Percentiles rank a stretch among this genome's conserved stretches.
Conservation (phyloP, 2,113 vertebrate species). For the Chrysemys picta region DNA sequence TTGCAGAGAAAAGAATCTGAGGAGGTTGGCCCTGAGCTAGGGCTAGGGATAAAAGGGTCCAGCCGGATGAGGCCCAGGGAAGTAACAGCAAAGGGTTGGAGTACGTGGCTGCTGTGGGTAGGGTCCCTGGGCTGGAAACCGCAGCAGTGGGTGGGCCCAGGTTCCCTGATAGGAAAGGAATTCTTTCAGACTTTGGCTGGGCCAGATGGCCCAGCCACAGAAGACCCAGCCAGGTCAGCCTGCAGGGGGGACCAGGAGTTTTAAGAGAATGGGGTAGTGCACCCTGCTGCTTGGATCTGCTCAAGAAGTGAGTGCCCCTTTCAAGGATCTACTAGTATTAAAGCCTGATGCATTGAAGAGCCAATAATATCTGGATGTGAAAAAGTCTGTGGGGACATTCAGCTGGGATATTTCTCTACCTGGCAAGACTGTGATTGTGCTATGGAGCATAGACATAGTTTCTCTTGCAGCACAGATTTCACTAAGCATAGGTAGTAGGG, state of each 20-base stretch:
- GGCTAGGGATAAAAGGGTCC: neutral
- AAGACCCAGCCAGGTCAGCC: neutral
- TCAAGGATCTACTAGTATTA: neutral
- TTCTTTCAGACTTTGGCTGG: neutral
- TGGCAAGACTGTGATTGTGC: neutral
- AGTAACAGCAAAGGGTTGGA: neutral
- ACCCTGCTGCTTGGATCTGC: neutral
- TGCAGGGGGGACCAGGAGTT: neutral
- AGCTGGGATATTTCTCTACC: no score
- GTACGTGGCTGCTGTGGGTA: neutral
- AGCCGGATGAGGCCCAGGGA: neutral
- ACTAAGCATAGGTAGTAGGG: accelerated
- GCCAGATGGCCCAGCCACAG: neutral
- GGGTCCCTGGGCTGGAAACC: neutral
- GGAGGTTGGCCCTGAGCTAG: neutral
- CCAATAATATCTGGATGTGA: neutral
- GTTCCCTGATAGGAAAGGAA: neutral
- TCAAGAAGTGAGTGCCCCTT: neutral
- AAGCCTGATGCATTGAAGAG: neutral
- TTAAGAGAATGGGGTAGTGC: neutral
- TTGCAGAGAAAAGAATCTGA: neutral
- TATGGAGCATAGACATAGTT: neutral
- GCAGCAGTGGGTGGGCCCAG: no score
- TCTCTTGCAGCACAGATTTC: neutral
- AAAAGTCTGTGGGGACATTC: neutral